Evolutionary conservation across 2,888 invertebrate genomes (phyloP), one percentile per base, ranked within the genome.

Genomic region (Zootermopsis nevadensis): DNA sequence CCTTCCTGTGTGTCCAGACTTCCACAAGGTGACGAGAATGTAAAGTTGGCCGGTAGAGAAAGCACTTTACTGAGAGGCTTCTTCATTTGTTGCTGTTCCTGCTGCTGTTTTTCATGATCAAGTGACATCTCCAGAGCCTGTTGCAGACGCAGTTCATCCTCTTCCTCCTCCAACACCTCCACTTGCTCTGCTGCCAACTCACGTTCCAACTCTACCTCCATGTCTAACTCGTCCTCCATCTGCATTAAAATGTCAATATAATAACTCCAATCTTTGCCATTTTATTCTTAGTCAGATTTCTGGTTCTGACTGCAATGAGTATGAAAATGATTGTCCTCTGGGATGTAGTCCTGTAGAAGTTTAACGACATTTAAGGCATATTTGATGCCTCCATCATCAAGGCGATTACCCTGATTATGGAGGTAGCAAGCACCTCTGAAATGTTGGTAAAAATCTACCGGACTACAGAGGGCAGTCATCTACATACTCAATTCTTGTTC

Each of bases 161-260:
- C 95, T 27, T 82, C 85, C 6, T 89, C 89, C 69, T 89, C 89
- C 53, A 90, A 88, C 74, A 90, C 86, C 84, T 90, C 90, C 82
- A 90, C 89, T 85, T 90, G 90, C 84, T 91, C 91, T 27, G 91
- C 91, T 0, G 91, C 91, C 82, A 93, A 87, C 87, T 93, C 92
- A 82, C 91, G 89, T 86, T 92, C 92, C 53, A 93, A 87, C 86
- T 93, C 92, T 31, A 95, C 93, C 89, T 98, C 98, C 89, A 97
- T 94, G 89, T 98, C 97, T 82, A 97, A 91, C 89, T 98, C 97
- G 86, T 96, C 97, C 88, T 98, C 97, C 95, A 97, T 96, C 90
- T 97, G 94, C 86, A 86, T 8, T 12, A 60, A 27, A 60, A 27
- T 27, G n/a, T 12, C 19, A 19, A 19, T 48, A 12, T 12, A 12